A percentile compares a stretch with the other conserved stretches of the same genome.
Conservation (phyloP, 2,888 invertebrate genomes). For the Apamea crenata region DNA sequence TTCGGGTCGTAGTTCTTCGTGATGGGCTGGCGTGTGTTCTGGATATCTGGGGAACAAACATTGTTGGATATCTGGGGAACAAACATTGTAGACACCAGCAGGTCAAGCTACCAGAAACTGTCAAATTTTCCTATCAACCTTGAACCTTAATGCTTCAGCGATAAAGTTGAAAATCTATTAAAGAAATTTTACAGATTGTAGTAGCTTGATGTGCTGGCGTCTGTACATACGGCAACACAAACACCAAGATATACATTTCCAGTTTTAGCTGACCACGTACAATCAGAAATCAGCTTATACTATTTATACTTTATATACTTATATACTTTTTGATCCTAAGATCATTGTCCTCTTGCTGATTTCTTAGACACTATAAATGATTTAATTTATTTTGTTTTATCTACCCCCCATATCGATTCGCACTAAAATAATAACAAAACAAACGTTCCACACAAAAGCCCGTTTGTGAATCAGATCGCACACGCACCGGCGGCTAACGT, state of each 20-base stretch:
- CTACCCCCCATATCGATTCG: constrained; percentile 14
- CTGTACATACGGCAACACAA: too few relatives aligned
- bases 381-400: not conserved
- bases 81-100: not conserved
- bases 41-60: constrained; percentile 69
- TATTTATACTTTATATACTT: too few relatives aligned
- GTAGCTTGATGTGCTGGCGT: too few relatives aligned
- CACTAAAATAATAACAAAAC: constrained; percentile 58
- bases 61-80: constrained; percentile 71
- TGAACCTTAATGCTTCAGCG: too few relatives aligned
- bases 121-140: too few relatives aligned
- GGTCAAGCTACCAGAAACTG: too few relatives aligned
- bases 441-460: constrained; percentile 53
- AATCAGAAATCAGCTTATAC: too few relatives aligned
- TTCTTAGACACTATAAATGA: not conserved
- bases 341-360: not conserved
- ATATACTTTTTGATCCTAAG: too few relatives aligned
- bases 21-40: constrained; percentile 67
- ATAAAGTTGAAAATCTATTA: too few relatives aligned
- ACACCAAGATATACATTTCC: too few relatives aligned
- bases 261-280: too few relatives aligned
- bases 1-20: constrained; percentile 80
- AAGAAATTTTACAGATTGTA: too few relatives aligned
- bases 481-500: constrained; percentile 69
- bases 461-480: constrained; percentile 53